Base-by-base conservation (phyloP, 1,140 invertebrate genomes). In the Carposina sasakii region DNA sequence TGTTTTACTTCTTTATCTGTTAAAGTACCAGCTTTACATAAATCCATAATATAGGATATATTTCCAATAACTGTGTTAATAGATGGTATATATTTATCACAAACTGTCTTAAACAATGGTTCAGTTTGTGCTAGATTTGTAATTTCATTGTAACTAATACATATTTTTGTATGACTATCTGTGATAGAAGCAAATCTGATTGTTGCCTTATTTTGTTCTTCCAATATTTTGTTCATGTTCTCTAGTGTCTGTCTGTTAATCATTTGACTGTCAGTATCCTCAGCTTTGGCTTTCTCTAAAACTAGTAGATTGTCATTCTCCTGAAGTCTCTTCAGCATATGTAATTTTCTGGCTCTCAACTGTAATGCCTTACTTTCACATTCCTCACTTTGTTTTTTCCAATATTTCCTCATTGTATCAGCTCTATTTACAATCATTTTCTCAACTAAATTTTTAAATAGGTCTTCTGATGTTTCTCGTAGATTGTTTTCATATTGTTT, bases 21-120 rank as follows among this genome's bases (percentile, higher is more conserved):
- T 17, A 86, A 63, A 57, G 75, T 78, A 57, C 64, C 76, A 46
- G 53, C 70, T 66, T 85, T 86, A 63, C 86, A 86, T 52, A 84
- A 85, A 37, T 87, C 82, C 54, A 87, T 81, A 31, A 90, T 76
- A 15, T 60, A 34, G 40, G 86, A 85, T 45, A 89, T 87, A 47
- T 76, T 81, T 22, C 44, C 50, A 17, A 82, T 58, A n/a, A 82
- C 60, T 34, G 57, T 60, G 34, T 73, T 67, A 20, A 85, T 63
- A 28, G 54, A 46, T 21, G 52, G 40, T 36, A 71, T 57, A 59
- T 73, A 77, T 50, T 79, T 83, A n/a, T 76, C 60, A 52, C 57
- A 63, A 6, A 76, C 56, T 31, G 60, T 54, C 49, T 72, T 67
- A n/a, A 57, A 69, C 15, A 60, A 9, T 16, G 63, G 60, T 45